Percentiles rank a stretch among this genome's conserved stretches.
Conservation (phyloP, 2,113 vertebrate species). For the Danio rerio region GRCz12tu NC_133182.1:16639001-16639500, state of each 20-base stretch:
- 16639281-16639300: constrained; percentile 9
- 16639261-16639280: neutral
- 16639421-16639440: neutral
- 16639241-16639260: neutral
- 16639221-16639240: too few species aligned
- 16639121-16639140: too few species aligned
- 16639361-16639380: constrained; percentile 69
- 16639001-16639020: too few species aligned
- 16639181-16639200: too few species aligned
- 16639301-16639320: neutral
- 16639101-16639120: too few species aligned
- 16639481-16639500: constrained; percentile 27
- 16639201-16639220: too few species aligned
- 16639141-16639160: too few species aligned
- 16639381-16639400: constrained; percentile 47
- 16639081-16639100: too few species aligned
- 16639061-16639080: too few species aligned
- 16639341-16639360: constrained; percentile 55
- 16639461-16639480: constrained; percentile 19
- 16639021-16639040: too few species aligned
- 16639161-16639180: too few species aligned
- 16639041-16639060: too few species aligned
- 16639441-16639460: neutral
- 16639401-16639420: constrained; percentile 25
- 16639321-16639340: constrained; percentile 52